phyloP scores from a whole-genome alignment of 1,140 invertebrate genomes.

The Atta cephalotes region DNA sequence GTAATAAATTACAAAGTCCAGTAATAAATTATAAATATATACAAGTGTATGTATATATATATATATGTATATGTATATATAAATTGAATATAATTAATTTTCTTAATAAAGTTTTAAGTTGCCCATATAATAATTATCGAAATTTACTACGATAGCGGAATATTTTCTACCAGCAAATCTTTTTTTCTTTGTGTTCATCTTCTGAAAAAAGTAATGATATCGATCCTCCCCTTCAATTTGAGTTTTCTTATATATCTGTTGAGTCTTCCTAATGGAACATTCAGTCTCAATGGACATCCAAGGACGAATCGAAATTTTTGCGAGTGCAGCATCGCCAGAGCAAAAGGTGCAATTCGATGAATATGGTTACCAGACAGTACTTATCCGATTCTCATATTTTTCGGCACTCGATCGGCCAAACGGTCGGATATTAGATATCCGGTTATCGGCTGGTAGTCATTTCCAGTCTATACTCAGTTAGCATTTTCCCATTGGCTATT shows the following conservation, averaged over 20 bases:
- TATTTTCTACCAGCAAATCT: background rate
- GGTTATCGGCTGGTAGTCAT: constrained; percentile 78
- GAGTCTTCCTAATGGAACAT: constrained; percentile 15
- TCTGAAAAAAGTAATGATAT: background rate
- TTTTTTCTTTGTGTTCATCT: background rate
- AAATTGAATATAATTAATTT: background rate
- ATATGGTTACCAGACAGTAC: constrained; percentile 65
- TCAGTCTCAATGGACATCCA: background rate
- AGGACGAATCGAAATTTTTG: constrained; percentile 46
- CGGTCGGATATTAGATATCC: constrained; percentile 81
- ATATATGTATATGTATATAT: background rate
- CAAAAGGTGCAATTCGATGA: constrained; percentile 45
- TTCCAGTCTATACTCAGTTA: constrained; percentile 76
- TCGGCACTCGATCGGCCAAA: constrained; percentile 72
- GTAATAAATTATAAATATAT: background rate
- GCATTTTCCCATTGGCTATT: constrained; percentile 68
- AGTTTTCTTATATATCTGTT: background rate
- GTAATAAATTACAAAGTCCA: too few relatives aligned
- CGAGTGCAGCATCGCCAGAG: constrained; percentile 27
- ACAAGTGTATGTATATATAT: background rate
- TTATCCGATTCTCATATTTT: constrained; percentile 81
- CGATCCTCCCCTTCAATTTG: background rate
- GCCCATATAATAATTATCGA: background rate
- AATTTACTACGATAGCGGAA: background rate
- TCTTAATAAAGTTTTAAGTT: background rate